Percentiles rank a stretch among this genome's conserved stretches.
Conservation (phyloP, 2,888 invertebrate genomes). For the Rhabditophanes sp. region DNA sequence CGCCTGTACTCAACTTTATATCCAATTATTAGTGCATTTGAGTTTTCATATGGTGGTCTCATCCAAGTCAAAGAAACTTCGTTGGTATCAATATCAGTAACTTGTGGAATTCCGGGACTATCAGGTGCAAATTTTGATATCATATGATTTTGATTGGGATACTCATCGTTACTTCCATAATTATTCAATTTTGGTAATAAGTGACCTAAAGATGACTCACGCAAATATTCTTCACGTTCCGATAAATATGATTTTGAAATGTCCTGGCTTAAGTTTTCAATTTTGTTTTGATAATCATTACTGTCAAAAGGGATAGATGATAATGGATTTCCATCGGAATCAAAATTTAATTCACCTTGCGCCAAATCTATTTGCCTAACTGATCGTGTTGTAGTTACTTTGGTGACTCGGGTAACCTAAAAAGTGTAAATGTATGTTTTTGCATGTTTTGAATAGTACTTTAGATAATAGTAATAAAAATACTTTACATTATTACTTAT, state of each 20-base stretch:
- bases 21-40: conserved; percentile 27
- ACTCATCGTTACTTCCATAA: not conserved
- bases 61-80: conserved; percentile 39
- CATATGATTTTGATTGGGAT: not conserved
- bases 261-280: not conserved
- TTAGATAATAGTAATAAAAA: not conserved
- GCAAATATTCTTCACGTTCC: conserved; percentile 15
- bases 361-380: conserved; percentile 38
- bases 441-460: not conserved
- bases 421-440: conserved; percentile 2
- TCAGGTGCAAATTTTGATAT: conserved; percentile 15
- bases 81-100: conserved; percentile 24
- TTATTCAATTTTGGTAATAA: not conserved
- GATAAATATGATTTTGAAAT: conserved; percentile 14
- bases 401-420: conserved; percentile 42
- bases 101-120: conserved; percentile 34
- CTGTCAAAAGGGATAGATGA: no score
- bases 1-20: conserved; percentile 38
- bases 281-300: conserved; percentile 11
- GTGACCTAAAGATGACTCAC: conserved; percentile 7
- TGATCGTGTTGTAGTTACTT: conserved; percentile 42
- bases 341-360: conserved; percentile 38
- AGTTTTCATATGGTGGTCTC: conserved; percentile 23
- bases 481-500: not conserved
- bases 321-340: conserved; percentile 26